These are phyloP conservation scores for Podotricha telesiphe DNA, from an alignment of 2,888 invertebrate species.

Conservation along the genomic window DNA sequence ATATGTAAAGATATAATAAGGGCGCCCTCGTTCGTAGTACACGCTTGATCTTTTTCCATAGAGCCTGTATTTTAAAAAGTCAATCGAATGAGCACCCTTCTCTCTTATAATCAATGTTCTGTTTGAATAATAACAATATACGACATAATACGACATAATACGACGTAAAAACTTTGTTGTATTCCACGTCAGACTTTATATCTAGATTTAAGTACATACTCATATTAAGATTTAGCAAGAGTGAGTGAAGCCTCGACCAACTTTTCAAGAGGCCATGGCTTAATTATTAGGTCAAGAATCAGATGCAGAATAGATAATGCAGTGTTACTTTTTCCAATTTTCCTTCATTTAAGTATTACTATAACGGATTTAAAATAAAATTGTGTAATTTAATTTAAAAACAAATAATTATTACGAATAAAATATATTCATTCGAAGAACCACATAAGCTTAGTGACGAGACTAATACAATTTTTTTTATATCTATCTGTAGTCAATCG, in stretches of 20 bases:
- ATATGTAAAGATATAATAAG: no score
- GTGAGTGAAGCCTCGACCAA: conserved; percentile 1
- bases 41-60: no score
- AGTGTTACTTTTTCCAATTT: neutral
- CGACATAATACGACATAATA: no score
- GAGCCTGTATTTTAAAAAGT: no score
- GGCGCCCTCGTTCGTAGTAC: no score
- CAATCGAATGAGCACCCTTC: no score
- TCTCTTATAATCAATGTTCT: no score
- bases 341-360: neutral
- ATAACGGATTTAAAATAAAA: neutral
- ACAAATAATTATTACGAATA: no score
- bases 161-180: no score
- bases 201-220: neutral
- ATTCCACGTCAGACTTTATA: neutral
- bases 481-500: conserved; percentile 53
- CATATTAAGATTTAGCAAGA: neutral
- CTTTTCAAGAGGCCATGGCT: neutral
- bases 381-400: no score
- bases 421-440: no score
- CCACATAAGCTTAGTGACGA: neutral
- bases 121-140: no score
- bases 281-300: conserved; percentile 15
- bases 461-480: conserved; percentile 32
- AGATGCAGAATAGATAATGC: neutral